phyloP scores from a whole-genome alignment of 2,797 vertebrate genomes.

The Sebastes cheni region DNA sequence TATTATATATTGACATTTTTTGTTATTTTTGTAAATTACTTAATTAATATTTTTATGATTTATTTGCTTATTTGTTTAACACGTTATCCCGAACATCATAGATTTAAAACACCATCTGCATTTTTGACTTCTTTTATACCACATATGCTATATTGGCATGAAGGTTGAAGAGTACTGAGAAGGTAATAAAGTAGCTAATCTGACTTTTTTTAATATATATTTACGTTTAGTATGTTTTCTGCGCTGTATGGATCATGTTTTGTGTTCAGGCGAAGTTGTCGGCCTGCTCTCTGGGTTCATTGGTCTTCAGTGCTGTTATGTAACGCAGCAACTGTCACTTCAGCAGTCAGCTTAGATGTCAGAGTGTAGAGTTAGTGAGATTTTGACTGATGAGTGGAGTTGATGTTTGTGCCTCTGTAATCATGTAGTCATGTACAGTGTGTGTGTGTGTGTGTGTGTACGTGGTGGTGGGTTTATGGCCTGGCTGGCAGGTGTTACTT shows the following conservation, averaged over 20 bases:
- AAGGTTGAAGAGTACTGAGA: neutral
- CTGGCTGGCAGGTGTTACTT: constrained; percentile 16
- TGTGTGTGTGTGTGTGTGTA: neutral
- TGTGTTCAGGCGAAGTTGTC: constrained; percentile 28
- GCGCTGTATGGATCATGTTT: constrained; percentile 1
- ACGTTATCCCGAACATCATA: too few species aligned
- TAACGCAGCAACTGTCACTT: constrained; percentile 72
- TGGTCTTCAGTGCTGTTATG: constrained; percentile 64
- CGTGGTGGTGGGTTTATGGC: constrained; percentile 6
- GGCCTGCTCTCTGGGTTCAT: constrained; percentile 36
- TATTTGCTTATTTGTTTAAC: too few species aligned
- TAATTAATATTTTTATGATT: too few species aligned
- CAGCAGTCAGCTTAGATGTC: constrained; percentile 59
- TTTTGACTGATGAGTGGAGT: constrained; percentile 35
- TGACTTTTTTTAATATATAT: neutral
- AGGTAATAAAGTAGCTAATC: neutral
- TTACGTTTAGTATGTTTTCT: neutral
- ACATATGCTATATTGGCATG: neutral
- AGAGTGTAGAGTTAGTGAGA: constrained; percentile 27
- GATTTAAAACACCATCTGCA: neutral
- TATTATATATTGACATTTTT: neutral
- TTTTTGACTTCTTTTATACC: neutral
- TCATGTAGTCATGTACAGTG: neutral
- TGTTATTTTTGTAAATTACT: neutral
- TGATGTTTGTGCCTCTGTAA: constrained; percentile 29